Evolutionary conservation across 2,888 invertebrate genomes (phyloP), one percentile per base, ranked within the genome.

Genomic region (Petrophora chlorosata): DNA sequence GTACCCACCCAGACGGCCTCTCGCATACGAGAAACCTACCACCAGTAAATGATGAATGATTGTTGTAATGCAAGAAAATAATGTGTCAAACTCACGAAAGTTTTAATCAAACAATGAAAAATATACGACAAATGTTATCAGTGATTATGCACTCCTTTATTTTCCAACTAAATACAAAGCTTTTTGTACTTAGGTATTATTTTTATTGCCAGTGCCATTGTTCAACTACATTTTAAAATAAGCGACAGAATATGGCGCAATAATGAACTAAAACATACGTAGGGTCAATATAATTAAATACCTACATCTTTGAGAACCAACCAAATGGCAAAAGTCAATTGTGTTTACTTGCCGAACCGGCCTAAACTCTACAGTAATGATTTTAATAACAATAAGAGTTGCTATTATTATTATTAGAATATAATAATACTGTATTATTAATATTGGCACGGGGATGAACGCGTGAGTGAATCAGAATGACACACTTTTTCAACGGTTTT

Each of bases 311-410:
- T 89, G 83, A 79, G 65, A 84, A 40, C 53, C 87, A 88, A 56
- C 82, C 76, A 76, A 85, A 85, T 77, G 87, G 85, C 80, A 89
- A 88, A 80, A 89, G 86, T 88, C 85, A 79, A 89, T 89, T 88
- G 86, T 89, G 74, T 75, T 79, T 73, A 76, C 52, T 70, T 73
- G 57, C 61, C 70, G 70, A 73, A 78, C 73, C 79, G 75, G 65
- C 65, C 64, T 56, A 59, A 47, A 52, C 53, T 59, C 73, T 56
- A 67, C 73, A 71, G 76, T 82, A 82, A 82, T 80, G 73, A 85
- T 77, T 82, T 79, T 82, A 85, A 85, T 83, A 79, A 78, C 82
- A 81, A 81, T 83, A 82, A 80, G 79, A 68, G 73, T 67, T 53
- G 63, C 62, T 70, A 80, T 81, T 82, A 87, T 85, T 85, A 87